Percentiles rank a stretch among this genome's conserved stretches.
Evolutionary conservation across 2,113 vertebrate species (phyloP).

Genomic region (Phyllostomus discolor): DNA sequence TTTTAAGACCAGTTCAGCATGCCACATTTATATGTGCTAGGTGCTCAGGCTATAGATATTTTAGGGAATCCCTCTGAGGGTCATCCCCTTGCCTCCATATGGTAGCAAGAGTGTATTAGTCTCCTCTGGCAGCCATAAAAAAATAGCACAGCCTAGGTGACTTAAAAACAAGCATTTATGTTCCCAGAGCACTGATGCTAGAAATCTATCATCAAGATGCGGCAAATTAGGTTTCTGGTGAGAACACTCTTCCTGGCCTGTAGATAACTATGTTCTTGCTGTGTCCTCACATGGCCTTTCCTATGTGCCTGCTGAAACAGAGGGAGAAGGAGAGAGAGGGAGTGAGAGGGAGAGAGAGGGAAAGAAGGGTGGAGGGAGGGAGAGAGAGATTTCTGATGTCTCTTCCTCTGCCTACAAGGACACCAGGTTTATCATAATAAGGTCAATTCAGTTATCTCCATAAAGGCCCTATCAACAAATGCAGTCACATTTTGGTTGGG

Average conservation of each 20-base stretch:
- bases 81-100: background rate
- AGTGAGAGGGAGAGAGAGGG: background rate
- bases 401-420: background rate
- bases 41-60: background rate
- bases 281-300: background rate
- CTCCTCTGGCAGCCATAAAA: background rate
- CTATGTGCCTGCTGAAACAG: fast-evolving
- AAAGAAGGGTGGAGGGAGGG: fast-evolving
- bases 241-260: background rate
- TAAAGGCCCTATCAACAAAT: background rate
- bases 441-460: background rate
- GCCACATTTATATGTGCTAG: background rate
- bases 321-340: background rate
- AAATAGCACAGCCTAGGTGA: background rate
- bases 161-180: background rate
- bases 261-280: background rate
- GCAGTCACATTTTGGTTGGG: background rate
- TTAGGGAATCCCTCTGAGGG: background rate
- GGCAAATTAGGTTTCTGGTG: background rate
- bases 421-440: background rate
- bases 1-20: background rate
- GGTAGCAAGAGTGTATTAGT: background rate
- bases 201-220: background rate
- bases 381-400: background rate
- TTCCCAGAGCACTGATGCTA: background rate